These are phyloP conservation scores for Gymnothorax reevesii DNA, from an alignment of 2,797 vertebrate genomes.

Conservation along the genomic window DNA sequence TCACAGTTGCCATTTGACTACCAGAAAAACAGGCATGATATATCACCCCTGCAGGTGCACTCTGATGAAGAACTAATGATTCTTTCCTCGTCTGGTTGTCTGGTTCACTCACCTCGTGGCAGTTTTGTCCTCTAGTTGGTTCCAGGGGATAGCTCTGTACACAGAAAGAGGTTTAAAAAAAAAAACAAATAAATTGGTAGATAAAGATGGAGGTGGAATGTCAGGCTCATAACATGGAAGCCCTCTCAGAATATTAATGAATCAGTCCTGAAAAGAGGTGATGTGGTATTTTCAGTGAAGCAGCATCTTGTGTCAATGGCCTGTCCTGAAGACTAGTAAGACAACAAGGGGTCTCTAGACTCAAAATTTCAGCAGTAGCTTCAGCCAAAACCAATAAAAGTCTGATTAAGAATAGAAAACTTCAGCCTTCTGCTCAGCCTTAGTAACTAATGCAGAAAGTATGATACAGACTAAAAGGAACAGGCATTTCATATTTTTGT, in stretches of 20 bases:
- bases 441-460: not conserved
- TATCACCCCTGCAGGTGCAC: too few species aligned
- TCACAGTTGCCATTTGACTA: too few species aligned
- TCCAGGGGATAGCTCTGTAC: not conserved
- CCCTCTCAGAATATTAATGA: not conserved
- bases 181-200: not conserved
- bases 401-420: not conserved
- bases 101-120: not conserved
- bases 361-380: not conserved
- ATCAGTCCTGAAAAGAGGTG: not conserved
- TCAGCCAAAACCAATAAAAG: not conserved
- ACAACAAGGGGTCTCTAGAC: not conserved
- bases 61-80: not conserved
- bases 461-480: not conserved
- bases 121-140: not conserved
- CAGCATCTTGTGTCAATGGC: not conserved
- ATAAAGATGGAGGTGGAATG: not conserved
- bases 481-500: not conserved
- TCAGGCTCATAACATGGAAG: too few species aligned
- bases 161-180: not conserved
- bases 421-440: not conserved
- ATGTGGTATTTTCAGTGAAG: not conserved
- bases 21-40: too few species aligned
- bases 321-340: not conserved
- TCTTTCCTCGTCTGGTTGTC: not conserved